Conservation (phyloP, 2,113 vertebrate genomes). For the Bubo bubo region DNA sequence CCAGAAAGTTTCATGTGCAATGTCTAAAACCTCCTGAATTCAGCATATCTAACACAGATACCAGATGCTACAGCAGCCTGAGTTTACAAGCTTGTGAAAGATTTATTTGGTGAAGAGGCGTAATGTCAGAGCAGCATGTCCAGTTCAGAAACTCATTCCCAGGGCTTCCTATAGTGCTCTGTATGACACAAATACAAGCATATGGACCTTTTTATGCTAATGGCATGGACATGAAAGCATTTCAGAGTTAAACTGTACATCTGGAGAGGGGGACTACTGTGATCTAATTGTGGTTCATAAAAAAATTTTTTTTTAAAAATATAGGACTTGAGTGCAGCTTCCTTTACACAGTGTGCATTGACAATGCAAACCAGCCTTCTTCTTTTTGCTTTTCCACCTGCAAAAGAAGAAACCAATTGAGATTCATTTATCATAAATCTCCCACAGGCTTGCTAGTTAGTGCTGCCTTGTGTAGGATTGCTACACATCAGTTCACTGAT, state of each 20-base stretch:
- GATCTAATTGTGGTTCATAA: neutral
- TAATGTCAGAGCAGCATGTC: neutral
- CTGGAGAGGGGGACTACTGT: neutral
- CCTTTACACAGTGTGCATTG: constrained; percentile 76
- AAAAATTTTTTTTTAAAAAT: neutral
- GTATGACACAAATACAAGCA: neutral
- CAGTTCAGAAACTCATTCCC: neutral
- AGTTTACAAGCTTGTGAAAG: neutral
- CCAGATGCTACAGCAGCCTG: neutral
- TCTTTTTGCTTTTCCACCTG: constrained; percentile 81
- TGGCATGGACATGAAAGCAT: neutral
- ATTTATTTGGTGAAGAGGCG: neutral
- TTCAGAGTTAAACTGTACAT: neutral
- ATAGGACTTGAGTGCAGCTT: neutral
- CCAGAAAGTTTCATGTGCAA: neutral
- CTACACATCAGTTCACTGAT: rapidly evolving
- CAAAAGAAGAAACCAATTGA: neutral
- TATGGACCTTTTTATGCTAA: neutral
- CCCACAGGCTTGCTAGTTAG: neutral
- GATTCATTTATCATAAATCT: neutral
- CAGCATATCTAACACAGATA: rapidly evolving
- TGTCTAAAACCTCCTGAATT: neutral
- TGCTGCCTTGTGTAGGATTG: neutral
- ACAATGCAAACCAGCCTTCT: constrained; percentile 88
- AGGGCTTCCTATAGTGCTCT: neutral